phyloP scores from a whole-genome alignment of 2,888 invertebrate genomes.

The Dromius quadrimaculatus region DNA sequence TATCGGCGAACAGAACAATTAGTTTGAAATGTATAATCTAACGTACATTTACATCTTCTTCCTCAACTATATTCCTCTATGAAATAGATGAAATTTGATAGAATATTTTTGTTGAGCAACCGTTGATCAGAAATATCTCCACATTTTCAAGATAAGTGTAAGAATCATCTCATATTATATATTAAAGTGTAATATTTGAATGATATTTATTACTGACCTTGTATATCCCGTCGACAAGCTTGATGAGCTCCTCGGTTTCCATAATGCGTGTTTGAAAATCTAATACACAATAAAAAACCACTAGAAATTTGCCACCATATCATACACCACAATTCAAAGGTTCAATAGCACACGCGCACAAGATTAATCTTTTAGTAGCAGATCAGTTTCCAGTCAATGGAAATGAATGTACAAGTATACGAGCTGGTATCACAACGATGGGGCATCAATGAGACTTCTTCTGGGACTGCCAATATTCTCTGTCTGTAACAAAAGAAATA shows the following conservation, averaged over 20 bases:
- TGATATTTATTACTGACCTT: slow-evolving; percentile 80
- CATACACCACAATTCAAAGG: slow-evolving; percentile 5
- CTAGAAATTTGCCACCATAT: slow-evolving; percentile 32
- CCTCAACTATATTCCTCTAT: too few relatives aligned
- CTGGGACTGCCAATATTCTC: background rate
- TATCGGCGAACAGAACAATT: too few relatives aligned
- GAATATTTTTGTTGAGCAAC: too few relatives aligned
- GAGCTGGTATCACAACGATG: too few relatives aligned
- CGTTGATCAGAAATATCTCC: too few relatives aligned
- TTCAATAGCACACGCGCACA: slow-evolving; percentile 8
- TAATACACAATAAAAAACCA: slow-evolving; percentile 27
- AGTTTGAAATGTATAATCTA: too few relatives aligned
- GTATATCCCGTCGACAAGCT: slow-evolving; percentile 91
- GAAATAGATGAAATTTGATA: too few relatives aligned
- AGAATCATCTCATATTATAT: too few relatives aligned
- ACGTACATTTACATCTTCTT: too few relatives aligned
- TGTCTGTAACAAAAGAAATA: background rate
- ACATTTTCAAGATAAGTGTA: too few relatives aligned
- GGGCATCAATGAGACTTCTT: background rate
- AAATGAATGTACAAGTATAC: too few relatives aligned
- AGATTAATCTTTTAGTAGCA: background rate
- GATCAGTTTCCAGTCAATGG: background rate
- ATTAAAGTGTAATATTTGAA: too few relatives aligned
- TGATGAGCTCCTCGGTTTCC: slow-evolving; percentile 92
- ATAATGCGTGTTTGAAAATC: slow-evolving; percentile 62